Percentiles rank a stretch among this genome's conserved stretches.
Evolutionary conservation across 2,113 vertebrate genomes (phyloP).

Genomic region (Lophotis ruficrista): DNA sequence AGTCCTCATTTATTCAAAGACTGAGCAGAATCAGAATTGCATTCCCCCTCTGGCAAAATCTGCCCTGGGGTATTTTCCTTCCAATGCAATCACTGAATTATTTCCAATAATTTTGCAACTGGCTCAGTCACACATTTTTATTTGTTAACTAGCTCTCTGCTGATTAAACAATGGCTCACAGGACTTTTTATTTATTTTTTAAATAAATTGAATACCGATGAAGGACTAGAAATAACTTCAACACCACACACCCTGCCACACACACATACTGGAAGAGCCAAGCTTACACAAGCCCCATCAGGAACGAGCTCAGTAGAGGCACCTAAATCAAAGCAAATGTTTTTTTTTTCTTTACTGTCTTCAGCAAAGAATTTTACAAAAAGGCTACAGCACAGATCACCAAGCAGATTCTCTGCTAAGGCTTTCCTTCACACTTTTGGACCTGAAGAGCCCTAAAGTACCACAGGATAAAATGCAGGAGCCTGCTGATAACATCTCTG

Average conservation of each 20-base stretch:
- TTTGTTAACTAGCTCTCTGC: not conserved
- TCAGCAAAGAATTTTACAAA: not conserved
- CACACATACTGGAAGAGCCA: not conserved
- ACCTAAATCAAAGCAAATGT: not conserved
- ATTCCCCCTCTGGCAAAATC: not conserved
- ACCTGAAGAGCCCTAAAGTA: not conserved
- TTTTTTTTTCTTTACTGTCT: not conserved
- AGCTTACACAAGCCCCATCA: not conserved
- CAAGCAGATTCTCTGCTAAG: not conserved
- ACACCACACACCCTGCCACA: not conserved
- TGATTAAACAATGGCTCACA: not conserved
- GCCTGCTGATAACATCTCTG: not conserved
- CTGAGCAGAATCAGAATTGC: not conserved
- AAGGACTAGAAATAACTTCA: constrained; percentile 6
- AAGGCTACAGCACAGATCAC: not conserved
- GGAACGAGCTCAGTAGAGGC: not conserved
- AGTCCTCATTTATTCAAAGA: not conserved
- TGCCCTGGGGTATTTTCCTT: not conserved
- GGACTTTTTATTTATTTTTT: not conserved
- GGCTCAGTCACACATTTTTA: not conserved
- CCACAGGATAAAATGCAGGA: not conserved
- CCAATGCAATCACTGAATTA: not conserved
- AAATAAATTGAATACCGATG: not conserved
- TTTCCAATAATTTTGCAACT: not conserved
- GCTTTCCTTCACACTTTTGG: not conserved